Base-by-base conservation (phyloP, 2,113 vertebrate species). In the Carlito syrichta region DNA sequence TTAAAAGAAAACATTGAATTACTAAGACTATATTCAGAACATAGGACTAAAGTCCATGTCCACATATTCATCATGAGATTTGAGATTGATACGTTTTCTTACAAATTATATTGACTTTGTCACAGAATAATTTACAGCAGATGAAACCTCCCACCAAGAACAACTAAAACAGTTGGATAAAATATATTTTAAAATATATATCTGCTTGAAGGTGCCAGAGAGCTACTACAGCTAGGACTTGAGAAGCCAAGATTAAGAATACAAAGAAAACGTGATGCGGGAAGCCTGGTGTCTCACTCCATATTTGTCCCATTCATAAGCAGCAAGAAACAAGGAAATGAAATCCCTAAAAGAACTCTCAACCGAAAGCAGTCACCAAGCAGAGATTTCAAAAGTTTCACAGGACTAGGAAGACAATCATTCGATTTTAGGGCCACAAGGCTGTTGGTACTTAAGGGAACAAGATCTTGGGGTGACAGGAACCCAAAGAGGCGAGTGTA, bases 11-110 rank as follows among this genome's bases (percentile, higher is more conserved):
- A 35, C 56, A 92, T 27, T 77, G 56, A 54, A 78, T 95, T 95
- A 85, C 25, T 89, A 83, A 86, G 11, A 77, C 20, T 62, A n/a
- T 76, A 91, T 63, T 89, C 35, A 82, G 56, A 95, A 56, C 8
- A 68, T 48, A 78, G 22, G 23, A 77, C 48, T 81, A 91, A 96
- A 93, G 85, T 86, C 82, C 79, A 62, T 87, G 79, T 83, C 86
- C 52, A 95, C 54, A 43, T 73, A 82, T 84, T 91, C 69, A 83
- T 63, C n/a, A 76, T 77, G 45, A 83, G 7, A 40, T 95, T 30
- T 43, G 30, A 63, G 23, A 89, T 58, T 79, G 83, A 78, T 86
- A 50, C 1, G 68, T 87, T 81, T 77, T 69, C 73, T 85, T 73
- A 78, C 6, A 58, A 8, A 45, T 78, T 10, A 38, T 43, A 78